Conservation (phyloP, 2,888 invertebrate genomes). For the Aleiodes leptofemur region DNA sequence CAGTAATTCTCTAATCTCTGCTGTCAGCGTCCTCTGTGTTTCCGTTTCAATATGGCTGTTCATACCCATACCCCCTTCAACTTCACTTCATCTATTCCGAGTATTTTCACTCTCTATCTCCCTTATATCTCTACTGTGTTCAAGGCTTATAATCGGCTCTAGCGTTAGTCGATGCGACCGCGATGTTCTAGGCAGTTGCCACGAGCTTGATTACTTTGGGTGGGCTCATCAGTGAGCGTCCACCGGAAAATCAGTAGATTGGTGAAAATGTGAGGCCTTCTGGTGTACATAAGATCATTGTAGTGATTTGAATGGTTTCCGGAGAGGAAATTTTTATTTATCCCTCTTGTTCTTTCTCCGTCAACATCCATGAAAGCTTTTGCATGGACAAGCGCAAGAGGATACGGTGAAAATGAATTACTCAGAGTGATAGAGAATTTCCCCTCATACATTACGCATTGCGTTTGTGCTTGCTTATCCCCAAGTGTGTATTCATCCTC, state of each 20-base stretch:
- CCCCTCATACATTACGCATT: neutral
- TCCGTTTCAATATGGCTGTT: constrained; percentile 70
- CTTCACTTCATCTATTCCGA: constrained; percentile 16
- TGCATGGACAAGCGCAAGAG: neutral
- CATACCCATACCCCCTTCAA: constrained; percentile 10
- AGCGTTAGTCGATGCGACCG: constrained; percentile 37
- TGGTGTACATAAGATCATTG: constrained; percentile 19
- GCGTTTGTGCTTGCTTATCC: neutral
- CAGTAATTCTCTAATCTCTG: constrained; percentile 73
- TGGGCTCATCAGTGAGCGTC: constrained; percentile 64
- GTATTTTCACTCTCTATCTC: neutral
- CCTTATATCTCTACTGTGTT: constrained; percentile 24
- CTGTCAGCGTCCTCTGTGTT: constrained; percentile 71
- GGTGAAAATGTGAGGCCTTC: constrained; percentile 16
- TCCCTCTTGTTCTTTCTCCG: constrained; percentile 37
- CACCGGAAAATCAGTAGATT: constrained; percentile 63
- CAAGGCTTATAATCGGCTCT: constrained; percentile 54
- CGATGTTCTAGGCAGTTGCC: constrained; percentile 63
- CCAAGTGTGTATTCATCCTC: neutral
- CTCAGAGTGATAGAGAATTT: neutral
- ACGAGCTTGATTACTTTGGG: constrained; percentile 67
- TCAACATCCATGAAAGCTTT: constrained; percentile 20
- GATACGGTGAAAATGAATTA: neutral
- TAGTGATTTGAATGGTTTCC: neutral
- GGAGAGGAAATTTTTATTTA: constrained; percentile 17